Conservation (phyloP, 2,797 vertebrate genomes). For the Tachyglossus aculeatus region DNA sequence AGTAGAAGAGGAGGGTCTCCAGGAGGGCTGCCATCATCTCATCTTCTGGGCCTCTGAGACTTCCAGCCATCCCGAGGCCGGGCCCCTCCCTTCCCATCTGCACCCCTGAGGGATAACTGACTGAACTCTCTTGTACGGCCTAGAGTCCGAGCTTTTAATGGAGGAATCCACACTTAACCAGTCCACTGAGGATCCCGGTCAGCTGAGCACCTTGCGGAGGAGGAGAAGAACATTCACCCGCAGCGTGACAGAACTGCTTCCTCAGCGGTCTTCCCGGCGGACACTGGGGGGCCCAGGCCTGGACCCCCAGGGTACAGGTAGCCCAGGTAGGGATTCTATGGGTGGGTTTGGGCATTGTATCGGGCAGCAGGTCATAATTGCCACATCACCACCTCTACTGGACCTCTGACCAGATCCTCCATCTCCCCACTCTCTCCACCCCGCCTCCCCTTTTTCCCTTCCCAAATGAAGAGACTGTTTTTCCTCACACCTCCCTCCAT, state of each 20-base stretch:
- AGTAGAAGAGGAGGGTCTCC: too few relatives aligned
- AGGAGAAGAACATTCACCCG: constrained; percentile 85
- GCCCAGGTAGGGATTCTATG: constrained; percentile 62
- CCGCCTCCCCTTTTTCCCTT: too few relatives aligned
- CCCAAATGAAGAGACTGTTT: too few relatives aligned
- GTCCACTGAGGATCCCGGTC: constrained; percentile 81
- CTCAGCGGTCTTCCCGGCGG: constrained; percentile 74
- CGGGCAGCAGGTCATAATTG: too few relatives aligned
- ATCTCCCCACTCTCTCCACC: too few relatives aligned
- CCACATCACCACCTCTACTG: too few relatives aligned
- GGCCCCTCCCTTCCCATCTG: neutral
- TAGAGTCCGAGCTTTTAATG: constrained; percentile 87
- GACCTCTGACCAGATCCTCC: too few relatives aligned
- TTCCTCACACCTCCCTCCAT: too few relatives aligned
- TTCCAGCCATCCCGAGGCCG: too few relatives aligned
- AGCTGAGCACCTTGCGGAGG: constrained; percentile 80
- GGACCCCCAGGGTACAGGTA: constrained; percentile 51
- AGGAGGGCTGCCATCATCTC: too few relatives aligned
- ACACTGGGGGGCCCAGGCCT: constrained; percentile 71
- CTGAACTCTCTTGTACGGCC: neutral
- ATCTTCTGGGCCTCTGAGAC: too few relatives aligned
- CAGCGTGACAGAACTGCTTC: constrained; percentile 78
- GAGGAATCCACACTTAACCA: constrained; percentile 87
- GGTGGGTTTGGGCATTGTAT: too few relatives aligned
- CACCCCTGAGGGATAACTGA: neutral